Evolutionary conservation across 2,113 vertebrate species (phyloP).

Genomic region (Gallinago jamesoni): DNA sequence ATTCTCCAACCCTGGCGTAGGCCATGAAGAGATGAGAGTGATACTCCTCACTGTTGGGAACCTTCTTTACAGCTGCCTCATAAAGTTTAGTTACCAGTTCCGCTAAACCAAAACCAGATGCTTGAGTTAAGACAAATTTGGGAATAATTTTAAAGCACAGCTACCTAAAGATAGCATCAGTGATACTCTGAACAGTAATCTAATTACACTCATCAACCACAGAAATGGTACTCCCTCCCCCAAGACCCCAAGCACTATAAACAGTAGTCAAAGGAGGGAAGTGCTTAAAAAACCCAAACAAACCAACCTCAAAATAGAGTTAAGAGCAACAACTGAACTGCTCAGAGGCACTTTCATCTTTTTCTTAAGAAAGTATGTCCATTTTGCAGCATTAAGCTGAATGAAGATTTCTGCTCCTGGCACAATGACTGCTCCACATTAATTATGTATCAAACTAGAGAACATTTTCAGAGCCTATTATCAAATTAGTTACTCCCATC

Average conservation of each 20-base stretch:
- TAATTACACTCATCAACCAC: not conserved
- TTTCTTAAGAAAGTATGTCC: not conserved
- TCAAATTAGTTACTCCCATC: not conserved
- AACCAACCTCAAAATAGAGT: not conserved
- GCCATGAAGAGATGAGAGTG: slow-evolving; percentile 99
- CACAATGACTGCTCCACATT: not conserved
- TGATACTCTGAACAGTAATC: not conserved
- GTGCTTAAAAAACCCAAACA: not conserved
- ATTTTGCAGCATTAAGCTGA: not conserved
- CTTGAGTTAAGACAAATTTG: not conserved
- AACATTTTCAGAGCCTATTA: not conserved
- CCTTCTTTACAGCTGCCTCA: slow-evolving; percentile 96
- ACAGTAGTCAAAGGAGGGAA: not conserved
- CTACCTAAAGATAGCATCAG: not conserved
- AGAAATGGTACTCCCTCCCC: not conserved
- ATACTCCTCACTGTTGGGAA: slow-evolving; percentile 96
- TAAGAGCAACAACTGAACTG: not conserved
- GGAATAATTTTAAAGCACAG: not conserved
- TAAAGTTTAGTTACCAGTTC: slow-evolving; percentile 97
- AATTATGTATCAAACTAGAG: not conserved
- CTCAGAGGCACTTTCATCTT: not conserved
- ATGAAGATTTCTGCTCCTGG: not conserved
- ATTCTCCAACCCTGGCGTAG: slow-evolving; percentile 96
- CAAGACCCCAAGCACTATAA: not conserved
- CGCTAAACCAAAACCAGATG: slow-evolving; percentile 77